These are phyloP conservation scores for Cydia strobilella DNA, from an alignment of 1,140 invertebrate genomes.

Conservation along the genomic window DNA sequence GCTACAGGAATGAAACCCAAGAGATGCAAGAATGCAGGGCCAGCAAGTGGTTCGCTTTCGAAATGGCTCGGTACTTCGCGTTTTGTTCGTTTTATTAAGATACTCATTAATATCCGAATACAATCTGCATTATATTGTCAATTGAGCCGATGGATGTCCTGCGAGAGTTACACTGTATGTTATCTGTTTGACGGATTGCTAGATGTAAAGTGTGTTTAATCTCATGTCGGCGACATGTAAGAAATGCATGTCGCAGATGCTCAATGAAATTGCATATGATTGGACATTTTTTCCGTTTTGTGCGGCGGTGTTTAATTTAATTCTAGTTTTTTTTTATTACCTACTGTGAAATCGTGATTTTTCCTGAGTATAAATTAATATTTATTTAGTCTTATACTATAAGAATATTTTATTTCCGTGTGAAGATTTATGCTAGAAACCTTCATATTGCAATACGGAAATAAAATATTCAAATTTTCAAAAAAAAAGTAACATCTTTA, in stretches of 20 bases:
- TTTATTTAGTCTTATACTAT: no score
- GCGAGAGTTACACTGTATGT: constrained; percentile 16
- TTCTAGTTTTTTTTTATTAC: background rate
- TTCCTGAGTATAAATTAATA: no score
- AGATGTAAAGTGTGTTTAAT: constrained; percentile 2
- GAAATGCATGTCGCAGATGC: background rate
- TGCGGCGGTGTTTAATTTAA: background rate
- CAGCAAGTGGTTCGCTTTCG: constrained; percentile 58
- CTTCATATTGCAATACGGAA: background rate
- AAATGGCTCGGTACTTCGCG: constrained; percentile 49
- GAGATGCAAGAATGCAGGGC: constrained; percentile 60
- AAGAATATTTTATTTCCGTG: no score
- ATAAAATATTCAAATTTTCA: background rate
- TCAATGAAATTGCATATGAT: background rate
- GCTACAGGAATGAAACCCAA: background rate
- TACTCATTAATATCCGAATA: constrained; percentile 31
- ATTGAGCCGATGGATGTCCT: constrained; percentile 18
- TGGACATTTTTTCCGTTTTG: background rate
- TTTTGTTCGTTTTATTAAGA: constrained; percentile 39
- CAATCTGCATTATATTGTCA: constrained; percentile 30
- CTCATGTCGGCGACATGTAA: background rate
- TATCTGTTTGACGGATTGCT: constrained; percentile 29
- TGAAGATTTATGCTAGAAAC: no score
- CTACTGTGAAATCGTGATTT: no score
- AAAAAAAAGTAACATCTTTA: background rate